phyloP scores from a whole-genome alignment of 2,888 invertebrate genomes.

The Sminthurinus aureus region DNA sequence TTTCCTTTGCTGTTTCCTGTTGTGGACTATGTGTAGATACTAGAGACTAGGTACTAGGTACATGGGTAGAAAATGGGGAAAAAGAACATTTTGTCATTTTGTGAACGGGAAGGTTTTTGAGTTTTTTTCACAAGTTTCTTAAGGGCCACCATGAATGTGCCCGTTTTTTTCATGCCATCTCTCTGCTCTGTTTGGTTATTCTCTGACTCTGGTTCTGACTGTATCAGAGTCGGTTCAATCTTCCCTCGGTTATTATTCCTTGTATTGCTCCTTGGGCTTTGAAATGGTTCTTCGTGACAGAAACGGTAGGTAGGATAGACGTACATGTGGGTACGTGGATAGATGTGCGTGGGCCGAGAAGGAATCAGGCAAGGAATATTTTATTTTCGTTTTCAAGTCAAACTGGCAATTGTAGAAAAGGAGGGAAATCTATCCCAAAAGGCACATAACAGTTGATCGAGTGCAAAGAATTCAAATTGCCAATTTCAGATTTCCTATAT shows the following conservation, averaged over 20 bases:
- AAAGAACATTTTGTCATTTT: conserved; percentile 14
- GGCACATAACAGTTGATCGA: conserved; percentile 59
- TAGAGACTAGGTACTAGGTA: neutral
- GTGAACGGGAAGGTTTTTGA: conserved; percentile 1
- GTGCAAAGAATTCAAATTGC: conserved; percentile 60
- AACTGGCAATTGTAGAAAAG: conserved; percentile 28
- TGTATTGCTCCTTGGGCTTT: conserved; percentile 18
- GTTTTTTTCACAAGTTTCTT: conserved; percentile 12
- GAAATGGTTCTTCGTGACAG: neutral
- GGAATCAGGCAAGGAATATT: conserved; percentile 39
- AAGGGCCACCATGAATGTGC: conserved; percentile 10
- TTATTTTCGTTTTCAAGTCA: conserved; percentile 45
- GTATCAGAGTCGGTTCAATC: conserved; percentile 30
- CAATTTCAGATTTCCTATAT: conserved; percentile 59
- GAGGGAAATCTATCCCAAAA: conserved; percentile 51
- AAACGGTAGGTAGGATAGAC: neutral
- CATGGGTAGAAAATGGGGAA: conserved; percentile 2
- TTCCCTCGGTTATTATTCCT: conserved; percentile 33
- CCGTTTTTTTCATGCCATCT: neutral
- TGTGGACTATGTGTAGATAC: neutral
- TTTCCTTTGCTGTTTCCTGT: neutral
- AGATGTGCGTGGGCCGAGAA: conserved; percentile 22
- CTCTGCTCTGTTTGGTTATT: neutral
- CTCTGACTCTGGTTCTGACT: neutral
- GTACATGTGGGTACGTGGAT: neutral